Base-by-base conservation (phyloP, 2,113 vertebrate species). In the Columba livia region DNA sequence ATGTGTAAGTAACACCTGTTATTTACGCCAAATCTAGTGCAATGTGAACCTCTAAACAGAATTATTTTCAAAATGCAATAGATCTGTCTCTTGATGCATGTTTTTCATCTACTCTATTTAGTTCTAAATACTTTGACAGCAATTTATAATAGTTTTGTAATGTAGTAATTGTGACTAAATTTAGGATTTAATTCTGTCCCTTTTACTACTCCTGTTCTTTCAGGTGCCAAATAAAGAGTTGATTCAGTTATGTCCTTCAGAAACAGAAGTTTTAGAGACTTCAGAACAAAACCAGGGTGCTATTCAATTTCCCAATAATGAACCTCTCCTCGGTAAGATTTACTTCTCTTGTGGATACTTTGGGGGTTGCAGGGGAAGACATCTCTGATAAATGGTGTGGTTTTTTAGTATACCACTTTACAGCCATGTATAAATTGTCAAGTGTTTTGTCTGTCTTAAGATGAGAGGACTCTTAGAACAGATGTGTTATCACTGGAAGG, bases 161-260 rank as follows among this genome's bases (percentile, higher is more conserved):
- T 21, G 11, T 38, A 57, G 26, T 40, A 58, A 25, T 57, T 71
- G 18, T 74, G 65, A n/a, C 17, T 83, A 65, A 65, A 57, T 83
- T n/a, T 54, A 36, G 16, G 7, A 28, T 71, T 72, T 88, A 83
- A 88, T 51, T 89, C 77, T 77, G 13, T 42, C 25, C 6, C 36
- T 67, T 81, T 73, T 77, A 44, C 62, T 44, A 13, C 51, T 92
- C 51, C 29, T 80, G 79, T 65, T 61, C 92, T 90, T 96, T 53
- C 92, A 99, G 99, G 97, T 98, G 97, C 98, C 98, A 98, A 98
- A 98, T 75, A 98, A 98, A 90, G 98, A 98, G 60, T 57, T 95
- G 60, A 87, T 97, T 34, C 98, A 98, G 15, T 84, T 97, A 71
- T 98, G 98, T 97, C 94, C 98, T 67, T 96, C 98, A 23, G 98